Base-by-base conservation (phyloP, 2,113 vertebrate species). In the Pluvianellus socialis region DNA sequence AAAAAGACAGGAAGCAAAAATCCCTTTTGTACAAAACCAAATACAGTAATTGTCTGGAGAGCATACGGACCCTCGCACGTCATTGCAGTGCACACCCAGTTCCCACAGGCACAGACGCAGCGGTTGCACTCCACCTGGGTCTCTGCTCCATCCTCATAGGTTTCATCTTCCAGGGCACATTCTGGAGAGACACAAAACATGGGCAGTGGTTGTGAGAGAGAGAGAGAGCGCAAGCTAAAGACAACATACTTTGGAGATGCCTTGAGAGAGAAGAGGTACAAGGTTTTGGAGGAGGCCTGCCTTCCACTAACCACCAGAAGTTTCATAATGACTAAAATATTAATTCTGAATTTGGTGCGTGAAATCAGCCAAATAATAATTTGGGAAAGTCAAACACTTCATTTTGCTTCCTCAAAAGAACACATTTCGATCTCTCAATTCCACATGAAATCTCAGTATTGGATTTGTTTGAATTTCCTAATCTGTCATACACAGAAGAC, bases 1-100 rank as follows among this genome's bases (percentile, higher is more conserved):
- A 2, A 40, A 44, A 74, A 56, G 68, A 53, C 1, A 76, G 20
- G 50, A 73, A 67, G 15, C 4, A 38, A 68, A 72, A 56, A 2
- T 5, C 32, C 14, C 21, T 89, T 53, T 21, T 45, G 70, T 20
- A 61, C 56, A 76, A 52, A 79, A 14, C 33, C 53, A 27, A 52
- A n/a, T 2, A 9, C 4, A 75, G 12, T 12, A 42, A 30, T 7
- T 58, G 33, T 32, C 9, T 61, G 40, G 20, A 70, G 38, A 65
- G 59, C 72, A 24, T 66, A 95, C 98, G 45, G 94, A 99, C 99
- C 99, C 0, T 99, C 98, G 68, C 99, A 99, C 2, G 98, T 99
- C 99, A 99, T 99, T 30, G 99, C 99, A 2, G 99, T 99, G 98
- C 99, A 99, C 92, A 99, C 99, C 99, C 99, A 99, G 98, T 99